Conservation (phyloP, 2,888 invertebrate genomes). For the Ectropis crepuscularia region DNA sequence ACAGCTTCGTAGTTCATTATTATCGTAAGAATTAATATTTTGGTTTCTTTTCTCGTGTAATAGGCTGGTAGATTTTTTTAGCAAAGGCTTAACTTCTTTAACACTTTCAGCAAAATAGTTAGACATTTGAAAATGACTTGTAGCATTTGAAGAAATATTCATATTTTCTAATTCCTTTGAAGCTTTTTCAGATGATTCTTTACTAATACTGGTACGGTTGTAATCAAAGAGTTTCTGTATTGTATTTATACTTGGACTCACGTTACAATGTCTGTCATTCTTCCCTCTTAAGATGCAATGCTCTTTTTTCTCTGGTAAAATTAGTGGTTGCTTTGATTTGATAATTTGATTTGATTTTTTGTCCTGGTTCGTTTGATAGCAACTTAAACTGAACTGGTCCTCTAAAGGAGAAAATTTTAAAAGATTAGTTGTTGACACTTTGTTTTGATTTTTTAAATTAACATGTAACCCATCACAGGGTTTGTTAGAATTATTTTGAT, state of each 20-base stretch:
- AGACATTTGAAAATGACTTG: background rate
- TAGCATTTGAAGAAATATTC: background rate
- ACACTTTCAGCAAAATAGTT: too few species aligned
- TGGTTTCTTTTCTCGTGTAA: too few species aligned
- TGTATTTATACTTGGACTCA: background rate
- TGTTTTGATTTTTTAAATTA: slow-evolving; percentile 46
- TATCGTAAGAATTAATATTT: too few species aligned
- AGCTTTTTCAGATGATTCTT: background rate
- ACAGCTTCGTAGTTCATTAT: too few species aligned
- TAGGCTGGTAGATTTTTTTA: too few species aligned
- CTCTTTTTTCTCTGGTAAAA: slow-evolving; percentile 51
- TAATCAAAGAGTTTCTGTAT: background rate
- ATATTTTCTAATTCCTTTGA: background rate
- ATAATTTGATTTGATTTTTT: slow-evolving; percentile 42
- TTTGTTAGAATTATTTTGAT: slow-evolving; percentile 11
- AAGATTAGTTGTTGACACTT: background rate
- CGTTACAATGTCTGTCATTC: background rate
- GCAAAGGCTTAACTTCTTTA: too few species aligned
- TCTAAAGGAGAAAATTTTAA: slow-evolving; percentile 2
- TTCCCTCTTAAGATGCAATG: slow-evolving; percentile 53
- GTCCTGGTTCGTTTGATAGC: background rate
- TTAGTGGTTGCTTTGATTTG: slow-evolving; percentile 52
- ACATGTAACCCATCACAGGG: slow-evolving; percentile 14
- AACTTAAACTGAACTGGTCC: background rate
- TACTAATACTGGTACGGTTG: background rate